phyloP scores from a whole-genome alignment of 2,888 invertebrate genomes.

The Netelia virgata region DNA sequence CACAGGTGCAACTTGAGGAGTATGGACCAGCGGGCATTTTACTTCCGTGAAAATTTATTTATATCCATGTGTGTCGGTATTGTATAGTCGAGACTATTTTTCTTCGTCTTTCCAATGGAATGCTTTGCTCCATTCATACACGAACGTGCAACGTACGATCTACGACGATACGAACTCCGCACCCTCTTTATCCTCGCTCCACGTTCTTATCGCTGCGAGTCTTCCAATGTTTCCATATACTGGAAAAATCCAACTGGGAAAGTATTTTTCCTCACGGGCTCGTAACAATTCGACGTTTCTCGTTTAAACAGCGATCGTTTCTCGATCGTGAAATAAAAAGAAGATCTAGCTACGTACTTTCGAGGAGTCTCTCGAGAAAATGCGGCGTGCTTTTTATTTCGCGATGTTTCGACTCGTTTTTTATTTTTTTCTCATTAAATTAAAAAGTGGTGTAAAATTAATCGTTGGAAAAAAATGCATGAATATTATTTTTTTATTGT shows the following conservation, averaged over 20 bases:
- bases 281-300: not conserved
- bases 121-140: not conserved
- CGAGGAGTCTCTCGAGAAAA: not conserved
- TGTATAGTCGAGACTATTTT: not conserved
- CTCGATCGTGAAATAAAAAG: not conserved
- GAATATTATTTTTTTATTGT: too few relatives aligned
- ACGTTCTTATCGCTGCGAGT: not conserved
- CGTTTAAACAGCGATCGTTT: not conserved
- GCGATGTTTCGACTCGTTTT: too few relatives aligned
- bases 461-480: too few relatives aligned
- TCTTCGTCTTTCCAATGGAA: not conserved
- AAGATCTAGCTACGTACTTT: not conserved
- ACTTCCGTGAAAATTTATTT: slow-evolving; percentile 15
- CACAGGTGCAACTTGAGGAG: slow-evolving; percentile 7
- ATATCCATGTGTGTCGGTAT: not conserved
- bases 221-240: not conserved
- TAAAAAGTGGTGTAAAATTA: too few relatives aligned
- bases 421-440: too few relatives aligned
- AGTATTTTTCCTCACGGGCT: not conserved
- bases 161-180: not conserved
- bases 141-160: slow-evolving; percentile 1
- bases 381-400: not conserved
- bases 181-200: not conserved
- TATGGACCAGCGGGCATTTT: slow-evolving; percentile 10
- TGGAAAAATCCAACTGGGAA: not conserved